phyloP scores from a whole-genome alignment of 2,888 invertebrate genomes.

The Erebia ligea region DNA sequence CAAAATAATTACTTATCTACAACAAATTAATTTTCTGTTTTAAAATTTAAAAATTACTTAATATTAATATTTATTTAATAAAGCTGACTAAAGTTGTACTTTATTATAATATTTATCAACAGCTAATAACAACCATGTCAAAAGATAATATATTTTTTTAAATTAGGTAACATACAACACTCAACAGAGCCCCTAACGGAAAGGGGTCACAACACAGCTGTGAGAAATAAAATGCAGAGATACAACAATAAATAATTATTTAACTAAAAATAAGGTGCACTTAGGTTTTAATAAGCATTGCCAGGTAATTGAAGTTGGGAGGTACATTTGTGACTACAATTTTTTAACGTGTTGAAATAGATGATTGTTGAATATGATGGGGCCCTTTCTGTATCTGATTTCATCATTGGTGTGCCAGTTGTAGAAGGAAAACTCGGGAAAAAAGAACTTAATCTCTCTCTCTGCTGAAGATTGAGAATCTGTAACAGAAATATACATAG shows the following conservation, averaged over 20 bases:
- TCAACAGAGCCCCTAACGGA: too few species aligned
- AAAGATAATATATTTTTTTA: constrained; percentile 42
- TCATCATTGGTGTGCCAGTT: constrained; percentile 86
- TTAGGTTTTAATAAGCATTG: neutral
- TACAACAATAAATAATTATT: too few species aligned
- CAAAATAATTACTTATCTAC: neutral
- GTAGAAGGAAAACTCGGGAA: constrained; percentile 89
- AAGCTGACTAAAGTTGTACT: constrained; percentile 7
- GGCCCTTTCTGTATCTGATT: constrained; percentile 71
- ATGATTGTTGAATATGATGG: constrained; percentile 78
- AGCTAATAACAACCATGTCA: constrained; percentile 40
- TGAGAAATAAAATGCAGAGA: too few species aligned
- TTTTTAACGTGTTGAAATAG: constrained; percentile 81
- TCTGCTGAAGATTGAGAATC: constrained; percentile 89
- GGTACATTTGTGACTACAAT: constrained; percentile 47
- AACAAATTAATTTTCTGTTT: neutral
- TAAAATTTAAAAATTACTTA: neutral
- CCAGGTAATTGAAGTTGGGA: neutral
- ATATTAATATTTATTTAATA: neutral
- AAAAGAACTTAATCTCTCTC: constrained; percentile 92
- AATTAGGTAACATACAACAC: constrained; percentile 4
- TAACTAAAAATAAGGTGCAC: neutral
- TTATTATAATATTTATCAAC: neutral
- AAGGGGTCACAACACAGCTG: too few species aligned
- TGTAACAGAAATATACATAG: constrained; percentile 62